Base-by-base conservation (phyloP, 1,140 invertebrate species). In the Trichomalopsis sarcophagae region DNA sequence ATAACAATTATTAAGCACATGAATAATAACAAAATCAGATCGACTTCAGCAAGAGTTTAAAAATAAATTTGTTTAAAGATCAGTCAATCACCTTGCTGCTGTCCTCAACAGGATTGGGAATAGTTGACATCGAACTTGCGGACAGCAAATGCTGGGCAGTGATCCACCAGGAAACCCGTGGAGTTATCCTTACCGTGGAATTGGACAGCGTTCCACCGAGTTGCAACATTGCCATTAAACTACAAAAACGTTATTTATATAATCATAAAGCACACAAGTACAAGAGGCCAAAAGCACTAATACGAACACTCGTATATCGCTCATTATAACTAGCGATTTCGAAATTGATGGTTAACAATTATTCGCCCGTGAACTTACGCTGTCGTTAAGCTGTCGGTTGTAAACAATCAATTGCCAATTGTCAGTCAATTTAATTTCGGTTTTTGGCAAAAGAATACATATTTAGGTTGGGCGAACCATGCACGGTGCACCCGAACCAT, bases 241-340 rank as follows among this genome's bases (percentile, higher is more conserved):
- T 89, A 68, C 11, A 87, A 88, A 87, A 44, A 40, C 78, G 50
- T 84, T 87, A 89, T 89, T 89, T 88, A 89, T 86, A 87, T 84
- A 84, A 84, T 84, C 78, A 84, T 68, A 62, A 76, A 27, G 40
- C 27, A 14, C 33, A 55, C 17, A 14, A 36, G 76, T 55, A 74
- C 6, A 27, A 44, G 10, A 82, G 30, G 7, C 13, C 44, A 21
- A 82, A 33, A 11, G 55, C 47, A 77, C 9, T 44, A 17, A 76
- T 33, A 66, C 14, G 11, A 11, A 62, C 21, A 62, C 17, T 4
- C 14, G 62, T 66, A 66, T n/a, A 66, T n/a, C 62, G 62, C 62
- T 66, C 62, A 6, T 66, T 66, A 17, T 69, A 27, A 69, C n/a
- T n/a, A 69, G 3, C 68, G 5, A 27, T 9, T 71, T 13, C 69